phyloP scores from a whole-genome alignment of 2,797 vertebrate genomes.

The Echiichthys vipera region DNA sequence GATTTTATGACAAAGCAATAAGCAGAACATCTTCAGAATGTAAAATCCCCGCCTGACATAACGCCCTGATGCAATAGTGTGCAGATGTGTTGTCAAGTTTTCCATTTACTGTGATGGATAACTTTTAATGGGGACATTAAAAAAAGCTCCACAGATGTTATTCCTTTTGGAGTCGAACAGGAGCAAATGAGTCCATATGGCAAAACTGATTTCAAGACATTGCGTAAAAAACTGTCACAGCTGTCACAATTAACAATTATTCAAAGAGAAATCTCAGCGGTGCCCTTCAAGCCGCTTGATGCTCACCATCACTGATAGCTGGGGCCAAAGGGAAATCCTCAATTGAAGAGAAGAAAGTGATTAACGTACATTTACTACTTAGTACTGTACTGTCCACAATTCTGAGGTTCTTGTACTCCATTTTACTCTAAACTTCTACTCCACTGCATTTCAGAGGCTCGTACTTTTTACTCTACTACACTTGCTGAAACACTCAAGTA shows the following conservation, averaged over 20 bases:
- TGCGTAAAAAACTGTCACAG: background rate
- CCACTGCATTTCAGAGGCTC: too few species aligned
- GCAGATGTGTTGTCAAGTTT: background rate
- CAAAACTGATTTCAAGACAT: constrained; percentile 11
- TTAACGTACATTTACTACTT: too few species aligned
- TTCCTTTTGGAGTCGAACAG: background rate
- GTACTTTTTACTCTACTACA: too few species aligned
- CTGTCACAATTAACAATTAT: background rate
- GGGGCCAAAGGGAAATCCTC: background rate
- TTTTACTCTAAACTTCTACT: too few species aligned
- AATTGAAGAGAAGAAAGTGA: background rate
- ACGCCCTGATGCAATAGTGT: constrained; percentile 7
- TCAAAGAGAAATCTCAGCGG: constrained; percentile 1
- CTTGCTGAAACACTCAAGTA: too few species aligned
- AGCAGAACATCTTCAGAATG: background rate
- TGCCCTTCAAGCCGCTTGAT: background rate
- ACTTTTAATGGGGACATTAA: background rate
- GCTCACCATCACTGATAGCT: background rate
- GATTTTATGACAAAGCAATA: background rate
- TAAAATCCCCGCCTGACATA: background rate
- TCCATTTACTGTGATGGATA: constrained; percentile 15
- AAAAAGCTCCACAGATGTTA: background rate
- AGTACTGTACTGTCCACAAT: too few species aligned
- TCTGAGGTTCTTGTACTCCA: too few species aligned
- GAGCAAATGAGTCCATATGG: background rate